Evolutionary conservation across 2,797 vertebrate genomes (phyloP), one percentile per base, ranked within the genome.

Genomic region (Sciurus carolinensis): DNA sequence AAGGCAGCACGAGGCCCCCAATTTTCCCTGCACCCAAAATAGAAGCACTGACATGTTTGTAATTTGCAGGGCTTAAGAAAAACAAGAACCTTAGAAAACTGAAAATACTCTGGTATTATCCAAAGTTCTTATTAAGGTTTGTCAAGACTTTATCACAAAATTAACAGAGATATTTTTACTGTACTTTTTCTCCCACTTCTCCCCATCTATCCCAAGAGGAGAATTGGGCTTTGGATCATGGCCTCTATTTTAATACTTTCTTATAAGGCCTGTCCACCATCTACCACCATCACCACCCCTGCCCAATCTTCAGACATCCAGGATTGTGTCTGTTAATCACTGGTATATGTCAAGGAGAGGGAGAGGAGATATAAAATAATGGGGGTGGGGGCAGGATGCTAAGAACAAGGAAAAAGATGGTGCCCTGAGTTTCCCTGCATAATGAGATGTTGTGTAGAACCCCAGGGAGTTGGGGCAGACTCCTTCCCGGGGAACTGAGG

Each of bases 281-380:
- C 13, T 1, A 36, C 33, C 33, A 44, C 80, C 66, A 83, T 7
- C 9, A 44, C 22, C 9, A 44, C 22, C 5, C 2, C 12, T 69
- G 22, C 4, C 36, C 3, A 7, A 7, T 18, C 24, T 54, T 69
- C 5, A 75, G 39, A 39, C 4, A 75, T 20, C 57, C 20, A 47
- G 28, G 24, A 59, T 89, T 62, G 64, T 94, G 28, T 73, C 75
- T 86, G 33, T 30, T 73, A 36, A 93, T 87, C 42, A 90, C 24
- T n/a, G 36, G 57, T 42, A 26, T 76, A 62, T 44, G 8, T n/a
- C 75, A 94, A 82, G 5, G 4, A 1, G 1, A 75, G 26, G 24
- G 6, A 84, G 30, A 77, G 4, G 5, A 50, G 1, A 66, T 1
- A 66, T 28, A 82, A 77, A 47, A 36, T 5, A 73, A 7, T 9